phyloP scores from a whole-genome alignment of 2,888 invertebrate genomes.

The Lymantria monacha region DNA sequence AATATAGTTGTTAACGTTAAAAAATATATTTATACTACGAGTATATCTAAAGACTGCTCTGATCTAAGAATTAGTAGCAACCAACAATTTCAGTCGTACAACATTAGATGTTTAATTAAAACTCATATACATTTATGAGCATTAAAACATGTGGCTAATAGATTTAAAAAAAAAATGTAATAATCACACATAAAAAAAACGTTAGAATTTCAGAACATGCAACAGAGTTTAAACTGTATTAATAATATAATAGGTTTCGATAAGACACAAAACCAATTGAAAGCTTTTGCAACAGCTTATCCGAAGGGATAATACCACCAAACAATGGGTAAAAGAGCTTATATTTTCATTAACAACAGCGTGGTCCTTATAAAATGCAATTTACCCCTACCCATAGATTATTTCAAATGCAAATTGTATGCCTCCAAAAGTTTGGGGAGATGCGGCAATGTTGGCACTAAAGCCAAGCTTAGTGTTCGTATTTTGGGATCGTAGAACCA shows the following conservation, averaged over 20 bases:
- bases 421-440: constrained; percentile 50
- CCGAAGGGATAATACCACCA: constrained; percentile 33
- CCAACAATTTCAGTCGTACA: too few relatives aligned
- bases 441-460: constrained; percentile 34
- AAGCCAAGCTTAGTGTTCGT: constrained; percentile 40
- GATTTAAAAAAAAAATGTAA: too few relatives aligned
- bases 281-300: constrained; percentile 29
- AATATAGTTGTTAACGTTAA: too few relatives aligned
- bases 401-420: constrained; percentile 69
- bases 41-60: too few relatives aligned
- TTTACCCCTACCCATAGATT: constrained; percentile 36
- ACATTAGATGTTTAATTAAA: too few relatives aligned
- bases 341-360: constrained; percentile 46
- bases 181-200: too few relatives aligned
- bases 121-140: too few relatives aligned
- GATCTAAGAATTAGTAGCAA: too few relatives aligned
- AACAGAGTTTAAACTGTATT: constrained; percentile 21
- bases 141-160: too few relatives aligned
- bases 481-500: constrained; percentile 32
- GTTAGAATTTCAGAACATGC: too few relatives aligned
- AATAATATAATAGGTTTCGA: constrained; percentile 35
- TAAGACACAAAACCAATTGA: constrained; percentile 40
- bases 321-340: constrained; percentile 45
- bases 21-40: too few relatives aligned
- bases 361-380: constrained; percentile 21